Evolutionary conservation across 2,888 invertebrate species (phyloP), one percentile per base, ranked within the genome.

Genomic region (Pseudococcus viburni): DNA sequence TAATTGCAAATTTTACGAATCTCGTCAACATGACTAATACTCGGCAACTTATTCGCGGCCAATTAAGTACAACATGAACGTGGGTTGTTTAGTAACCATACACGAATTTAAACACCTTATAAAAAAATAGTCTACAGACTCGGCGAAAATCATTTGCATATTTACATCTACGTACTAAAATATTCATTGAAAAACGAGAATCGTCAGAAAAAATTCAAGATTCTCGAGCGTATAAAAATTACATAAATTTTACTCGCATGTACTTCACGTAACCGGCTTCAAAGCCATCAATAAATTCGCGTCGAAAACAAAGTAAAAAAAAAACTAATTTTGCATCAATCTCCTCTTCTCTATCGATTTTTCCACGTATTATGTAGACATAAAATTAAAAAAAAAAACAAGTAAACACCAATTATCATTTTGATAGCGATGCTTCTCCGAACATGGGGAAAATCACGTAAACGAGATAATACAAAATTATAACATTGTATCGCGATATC

Each of bases 401-500:
- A 6, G n/a, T 55, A 55, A 55, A 55, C 55, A n/a, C n/a, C 55
- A 55, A 55, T 55, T 8, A n/a, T 55, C 5, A 55, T n/a, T 64
- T 12, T 1, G 19, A 64, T 64, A 64, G 11, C 22, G 22, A 19
- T 22, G 19, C 11, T 64, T 64, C 22, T 64, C 11, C 22, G 11
- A 64, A 64, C 9, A 9, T 64, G 7, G n/a, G 7, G 4, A 22
- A 64, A 9, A 64, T 22, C 64, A 19, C 64, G 64, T 64, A 64
- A 22, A 22, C 22, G 64, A 64, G 64, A 59, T 59, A 59, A 22
- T 22, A 64, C 26, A 33, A 33, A 64, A 64, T 64, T 22, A 22
- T 22, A 64, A 64, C 64, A 64, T 64, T 64, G 64, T 64, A 55
- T 64, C 64, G 22, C 19, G 22, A 22, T 64, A 64, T 64, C 64